Evolutionary conservation across 2,888 invertebrate species (phyloP), one percentile per base, ranked within the genome.

Genomic region (Calameuta idolon): DNA sequence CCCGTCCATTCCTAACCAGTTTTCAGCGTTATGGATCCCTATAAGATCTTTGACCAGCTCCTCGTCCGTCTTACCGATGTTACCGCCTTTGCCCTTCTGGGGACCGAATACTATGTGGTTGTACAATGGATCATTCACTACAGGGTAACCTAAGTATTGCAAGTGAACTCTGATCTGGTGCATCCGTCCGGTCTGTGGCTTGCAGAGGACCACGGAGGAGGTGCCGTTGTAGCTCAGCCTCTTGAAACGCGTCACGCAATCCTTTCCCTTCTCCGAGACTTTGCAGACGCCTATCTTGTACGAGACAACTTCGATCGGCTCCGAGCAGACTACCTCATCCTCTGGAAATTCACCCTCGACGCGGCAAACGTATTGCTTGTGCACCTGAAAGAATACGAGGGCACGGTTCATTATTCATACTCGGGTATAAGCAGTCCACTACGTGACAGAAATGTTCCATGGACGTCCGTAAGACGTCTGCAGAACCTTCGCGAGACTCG

Each of bases 161-260:
- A 99, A 94, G 92, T 99, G 99, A 40, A 99, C 98, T 83, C 99
- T 94, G 86, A 99, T 99, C 93, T 99, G 99, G 92, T 99, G 99
- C 96, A 99, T 99, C 82, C 99, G 94, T 2, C 99, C 99, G 1
- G 99, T 99, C 89, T 96, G 96, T 1, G 99, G 99, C 89, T 96
- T 95, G 93, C 98, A 99, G 68, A 97, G 94, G 12, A 99, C 98
- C 37, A 99, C 97, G 89, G 99, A 99, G 0, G 97, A 96, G 89
- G 95, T 96, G 3, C 96, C 95, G 92, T 98, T 97, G 92, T 94
- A 98, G 40, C 97, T 97, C 76, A 99, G 92, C 88, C 97, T 95
- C 91, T 97, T 95, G 93, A 99, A 99, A 82, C 95, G 95, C 0
- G 99, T 99, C 12, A 95, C 94, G 89, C 98, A 98, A 88, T 97